Conservation (phyloP, 2,797 vertebrate species). For the Mus minutoides region DNA sequence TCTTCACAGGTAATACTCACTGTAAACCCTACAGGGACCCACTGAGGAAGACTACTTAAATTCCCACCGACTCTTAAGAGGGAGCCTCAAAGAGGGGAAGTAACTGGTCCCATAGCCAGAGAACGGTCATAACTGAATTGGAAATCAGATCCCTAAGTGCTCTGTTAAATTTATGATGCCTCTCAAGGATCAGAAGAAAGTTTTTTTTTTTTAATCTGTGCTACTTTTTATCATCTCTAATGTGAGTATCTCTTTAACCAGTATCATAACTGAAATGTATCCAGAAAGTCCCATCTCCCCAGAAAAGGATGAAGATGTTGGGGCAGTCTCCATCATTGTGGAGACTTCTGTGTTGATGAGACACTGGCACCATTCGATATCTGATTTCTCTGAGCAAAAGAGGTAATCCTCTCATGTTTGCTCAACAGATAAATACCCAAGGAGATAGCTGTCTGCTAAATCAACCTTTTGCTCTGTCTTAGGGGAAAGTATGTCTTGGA, state of each 20-base stretch:
- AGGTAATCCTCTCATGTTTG: too few relatives aligned
- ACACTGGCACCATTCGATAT: rapidly evolving
- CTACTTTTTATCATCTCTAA: not conserved
- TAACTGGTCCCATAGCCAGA: not conserved
- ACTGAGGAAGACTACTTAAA: not conserved
- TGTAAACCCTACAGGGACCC: not conserved
- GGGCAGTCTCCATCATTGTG: rapidly evolving
- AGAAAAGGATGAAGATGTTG: not conserved
- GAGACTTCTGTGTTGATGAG: not conserved
- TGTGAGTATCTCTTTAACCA: not conserved
- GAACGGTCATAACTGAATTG: not conserved
- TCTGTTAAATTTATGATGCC: not conserved
- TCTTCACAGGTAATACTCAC: not conserved
- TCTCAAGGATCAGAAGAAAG: not conserved
- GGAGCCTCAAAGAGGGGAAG: not conserved
- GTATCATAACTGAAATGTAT: not conserved
- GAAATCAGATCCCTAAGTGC: not conserved
- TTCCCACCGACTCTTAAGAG: not conserved
- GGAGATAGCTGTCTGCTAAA: too few relatives aligned
- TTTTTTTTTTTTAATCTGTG: not conserved
- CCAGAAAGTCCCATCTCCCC: not conserved
- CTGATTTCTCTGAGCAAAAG: not conserved
- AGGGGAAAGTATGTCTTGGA: not conserved
- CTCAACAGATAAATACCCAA: not conserved
- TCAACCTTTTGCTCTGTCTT: not conserved